Percentiles rank a stretch among this genome's conserved stretches.
phyloP scores from a whole-genome alignment of 64 coral and sea anemone species.

The Orbicella faveolata region DNA sequence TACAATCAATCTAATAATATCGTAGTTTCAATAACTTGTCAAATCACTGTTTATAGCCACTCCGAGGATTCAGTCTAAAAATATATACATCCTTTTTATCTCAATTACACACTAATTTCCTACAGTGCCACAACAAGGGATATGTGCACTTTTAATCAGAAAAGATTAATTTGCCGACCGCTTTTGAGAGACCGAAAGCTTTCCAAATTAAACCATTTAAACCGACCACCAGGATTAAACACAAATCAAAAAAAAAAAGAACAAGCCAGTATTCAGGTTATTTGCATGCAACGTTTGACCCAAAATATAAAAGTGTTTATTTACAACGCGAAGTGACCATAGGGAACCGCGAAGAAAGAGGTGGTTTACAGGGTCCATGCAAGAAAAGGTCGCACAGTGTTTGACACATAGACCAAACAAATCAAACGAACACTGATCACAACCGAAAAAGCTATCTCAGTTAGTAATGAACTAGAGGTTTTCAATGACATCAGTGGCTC shows the following conservation, averaged over 20 bases:
- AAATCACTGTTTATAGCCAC: background rate
- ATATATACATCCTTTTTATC: background rate
- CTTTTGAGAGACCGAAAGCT: constrained; percentile 1
- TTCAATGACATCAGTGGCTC: too few relatives aligned
- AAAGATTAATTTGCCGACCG: background rate
- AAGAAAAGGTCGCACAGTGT: too few relatives aligned
- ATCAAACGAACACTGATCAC: too few relatives aligned
- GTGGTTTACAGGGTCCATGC: too few relatives aligned
- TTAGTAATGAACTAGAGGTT: too few relatives aligned
- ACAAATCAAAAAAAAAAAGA: background rate
- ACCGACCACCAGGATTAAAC: background rate
- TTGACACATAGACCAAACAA: background rate
- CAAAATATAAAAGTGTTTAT: background rate
- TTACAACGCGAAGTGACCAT: background rate
- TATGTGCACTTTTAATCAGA: background rate
- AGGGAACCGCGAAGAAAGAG: background rate
- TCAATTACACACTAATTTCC: background rate
- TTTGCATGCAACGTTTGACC: background rate
- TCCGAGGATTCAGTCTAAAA: background rate
- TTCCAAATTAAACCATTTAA: background rate
- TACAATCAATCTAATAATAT: background rate
- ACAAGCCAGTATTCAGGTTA: background rate
- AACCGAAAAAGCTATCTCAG: too few relatives aligned
- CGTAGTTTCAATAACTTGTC: background rate
- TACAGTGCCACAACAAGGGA: background rate